Conservation (phyloP, 2,113 vertebrate genomes). For the Tauraco erythrolophus region DNA sequence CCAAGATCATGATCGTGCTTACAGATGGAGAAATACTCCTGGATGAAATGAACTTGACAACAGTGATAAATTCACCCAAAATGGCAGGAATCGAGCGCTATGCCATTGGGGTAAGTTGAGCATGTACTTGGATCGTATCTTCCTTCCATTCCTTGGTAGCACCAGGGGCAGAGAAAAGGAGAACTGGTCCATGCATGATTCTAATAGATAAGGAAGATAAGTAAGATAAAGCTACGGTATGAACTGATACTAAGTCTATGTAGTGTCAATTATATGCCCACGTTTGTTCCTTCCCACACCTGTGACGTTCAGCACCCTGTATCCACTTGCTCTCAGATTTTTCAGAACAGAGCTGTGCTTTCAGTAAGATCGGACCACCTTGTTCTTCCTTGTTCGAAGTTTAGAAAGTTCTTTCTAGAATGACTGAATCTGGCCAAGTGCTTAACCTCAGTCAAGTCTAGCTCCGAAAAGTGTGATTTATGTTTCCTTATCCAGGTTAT, state of each 20-base stretch:
- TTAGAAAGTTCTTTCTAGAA: background rate
- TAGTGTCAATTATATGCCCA: background rate
- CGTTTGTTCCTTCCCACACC: background rate
- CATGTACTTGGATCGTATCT: background rate
- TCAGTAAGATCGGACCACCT: too few species aligned
- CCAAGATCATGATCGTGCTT: conserved; percentile 81
- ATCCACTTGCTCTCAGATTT: background rate
- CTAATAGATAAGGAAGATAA: background rate
- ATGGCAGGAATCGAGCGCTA: conserved; percentile 75
- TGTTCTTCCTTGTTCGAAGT: background rate
- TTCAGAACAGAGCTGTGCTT: background rate
- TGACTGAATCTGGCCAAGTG: background rate
- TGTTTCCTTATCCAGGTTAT: background rate
- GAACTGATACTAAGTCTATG: background rate
- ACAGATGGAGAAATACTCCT: conserved; percentile 78
- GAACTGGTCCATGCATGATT: background rate
- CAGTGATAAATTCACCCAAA: conserved; percentile 70
- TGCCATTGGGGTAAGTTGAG: conserved; percentile 77
- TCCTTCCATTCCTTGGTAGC: background rate
- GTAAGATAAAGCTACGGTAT: background rate
- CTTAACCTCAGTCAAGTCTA: background rate
- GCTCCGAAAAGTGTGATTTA: background rate
- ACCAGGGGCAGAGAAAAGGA: background rate
- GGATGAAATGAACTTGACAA: conserved; percentile 60
- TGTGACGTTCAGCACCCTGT: background rate